A percentile compares a stretch with the other conserved stretches of the same genome.
Conservation (phyloP, 2,888 invertebrate genomes). For the Latheticus oryzae region DNA sequence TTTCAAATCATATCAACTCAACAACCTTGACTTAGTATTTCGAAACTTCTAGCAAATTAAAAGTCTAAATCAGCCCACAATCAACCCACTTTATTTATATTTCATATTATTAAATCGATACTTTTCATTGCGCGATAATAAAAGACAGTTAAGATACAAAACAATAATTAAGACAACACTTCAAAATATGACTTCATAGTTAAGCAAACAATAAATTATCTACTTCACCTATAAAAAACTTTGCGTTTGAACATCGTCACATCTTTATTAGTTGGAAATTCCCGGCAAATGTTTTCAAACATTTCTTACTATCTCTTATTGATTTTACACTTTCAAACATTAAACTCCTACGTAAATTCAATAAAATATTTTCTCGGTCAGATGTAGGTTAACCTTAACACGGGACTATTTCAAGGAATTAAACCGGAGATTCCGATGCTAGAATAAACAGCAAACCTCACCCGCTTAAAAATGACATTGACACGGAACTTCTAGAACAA, state of each 20-base stretch:
- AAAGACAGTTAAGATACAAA: too few relatives aligned
- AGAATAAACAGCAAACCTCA: conserved; percentile 21
- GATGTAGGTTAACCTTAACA: conserved; percentile 43
- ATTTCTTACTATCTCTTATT: too few relatives aligned
- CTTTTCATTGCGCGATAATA: conserved; percentile 22
- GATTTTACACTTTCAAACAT: conserved; percentile 16
- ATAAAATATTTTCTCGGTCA: conserved; percentile 37
- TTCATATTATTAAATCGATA: conserved; percentile 28
- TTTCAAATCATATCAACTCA: conserved; percentile 9
- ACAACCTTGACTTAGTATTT: conserved; percentile 34
- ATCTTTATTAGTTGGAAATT: too few relatives aligned
- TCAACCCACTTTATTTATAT: conserved; percentile 36
- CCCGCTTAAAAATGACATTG: conserved; percentile 15
- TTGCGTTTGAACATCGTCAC: too few relatives aligned
- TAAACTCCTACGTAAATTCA: conserved; percentile 34
- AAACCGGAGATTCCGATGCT: conserved; percentile 37
- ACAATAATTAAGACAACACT: too few relatives aligned
- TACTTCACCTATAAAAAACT: too few relatives aligned
- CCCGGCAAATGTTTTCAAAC: too few relatives aligned
- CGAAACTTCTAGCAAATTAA: conserved; percentile 35
- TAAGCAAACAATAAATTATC: too few relatives aligned
- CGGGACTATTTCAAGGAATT: conserved; percentile 42
- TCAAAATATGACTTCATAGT: too few relatives aligned
- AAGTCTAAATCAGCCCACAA: conserved; percentile 31
- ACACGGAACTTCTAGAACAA: conserved; percentile 13